Conservation (phyloP, 2,113 vertebrate genomes). For the Colossoma macropomum region DNA sequence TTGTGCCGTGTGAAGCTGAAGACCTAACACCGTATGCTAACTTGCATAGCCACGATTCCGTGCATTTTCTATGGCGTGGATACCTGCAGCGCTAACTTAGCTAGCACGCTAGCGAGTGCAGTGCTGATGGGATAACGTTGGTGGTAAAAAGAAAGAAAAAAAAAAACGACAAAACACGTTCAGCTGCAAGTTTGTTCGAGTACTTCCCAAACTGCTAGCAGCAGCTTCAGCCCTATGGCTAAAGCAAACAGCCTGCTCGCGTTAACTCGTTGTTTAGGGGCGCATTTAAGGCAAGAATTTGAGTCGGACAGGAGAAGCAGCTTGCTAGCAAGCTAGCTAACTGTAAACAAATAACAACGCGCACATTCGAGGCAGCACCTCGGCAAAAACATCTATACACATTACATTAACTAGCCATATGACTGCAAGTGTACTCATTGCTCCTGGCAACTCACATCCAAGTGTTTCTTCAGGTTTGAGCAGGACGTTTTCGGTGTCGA, state of each 20-base stretch:
- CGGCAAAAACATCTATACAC: not conserved
- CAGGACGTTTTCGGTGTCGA: constrained; percentile 22
- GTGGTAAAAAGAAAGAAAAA: too few relatives aligned
- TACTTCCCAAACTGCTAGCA: not conserved
- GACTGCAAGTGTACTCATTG: not conserved
- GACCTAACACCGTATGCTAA: too few relatives aligned
- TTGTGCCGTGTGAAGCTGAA: too few relatives aligned
- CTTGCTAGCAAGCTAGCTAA: not conserved
- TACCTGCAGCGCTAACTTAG: not conserved
- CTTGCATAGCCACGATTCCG: too few relatives aligned
- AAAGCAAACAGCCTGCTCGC: not conserved
- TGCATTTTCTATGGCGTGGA: not conserved
- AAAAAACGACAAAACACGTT: not conserved
- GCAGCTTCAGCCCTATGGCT: not conserved
- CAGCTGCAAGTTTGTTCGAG: not conserved
- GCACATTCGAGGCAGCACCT: not conserved
- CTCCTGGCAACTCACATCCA: not conserved
- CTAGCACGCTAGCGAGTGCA: not conserved
- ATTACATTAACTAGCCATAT: not conserved
- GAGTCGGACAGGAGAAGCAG: not conserved
- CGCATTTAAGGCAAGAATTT: not conserved
- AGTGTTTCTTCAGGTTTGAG: constrained; percentile 13
- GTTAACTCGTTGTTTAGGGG: not conserved
- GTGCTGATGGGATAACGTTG: not conserved
- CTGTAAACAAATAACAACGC: not conserved